These are phyloP conservation scores for Harlomillsia oculata DNA, from an alignment of 1,140 invertebrate genomes.

Conservation along the genomic window DNA sequence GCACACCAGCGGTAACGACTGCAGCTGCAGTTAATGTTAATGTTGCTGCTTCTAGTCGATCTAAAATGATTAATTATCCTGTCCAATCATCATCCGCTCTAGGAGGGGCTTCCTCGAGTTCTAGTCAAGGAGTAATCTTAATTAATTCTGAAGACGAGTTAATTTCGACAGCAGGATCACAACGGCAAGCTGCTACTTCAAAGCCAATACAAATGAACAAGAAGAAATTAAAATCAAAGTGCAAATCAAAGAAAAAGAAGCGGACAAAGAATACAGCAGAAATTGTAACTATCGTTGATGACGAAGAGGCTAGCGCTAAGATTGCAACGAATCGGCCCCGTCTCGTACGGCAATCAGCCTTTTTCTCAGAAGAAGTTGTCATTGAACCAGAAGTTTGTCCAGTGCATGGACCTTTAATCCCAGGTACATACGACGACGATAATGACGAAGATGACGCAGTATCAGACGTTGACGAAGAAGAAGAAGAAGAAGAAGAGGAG, in stretches of 20 bases:
- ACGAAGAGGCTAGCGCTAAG: constrained; percentile 32
- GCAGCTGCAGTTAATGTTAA: neutral
- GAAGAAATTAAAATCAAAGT: constrained; percentile 3
- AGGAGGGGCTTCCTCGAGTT: neutral
- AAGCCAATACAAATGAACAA: neutral
- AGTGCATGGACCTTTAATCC: constrained; percentile 26
- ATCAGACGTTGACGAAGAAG: constrained; percentile 15
- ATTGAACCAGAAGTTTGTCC: constrained; percentile 35
- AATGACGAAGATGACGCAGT: constrained; percentile 16
- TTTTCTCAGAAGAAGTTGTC: constrained; percentile 34
- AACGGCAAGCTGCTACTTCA: neutral
- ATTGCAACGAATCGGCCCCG: constrained; percentile 34
- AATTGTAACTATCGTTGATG: constrained; percentile 21
- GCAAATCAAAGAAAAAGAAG: neutral
- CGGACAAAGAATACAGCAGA: constrained; percentile 5
- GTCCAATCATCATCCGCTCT: neutral
- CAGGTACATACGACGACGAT: constrained; percentile 30
- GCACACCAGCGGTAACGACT: neutral
- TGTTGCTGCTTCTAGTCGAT: neutral
- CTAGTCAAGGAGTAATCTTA: neutral
- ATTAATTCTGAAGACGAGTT: constrained; percentile 11
- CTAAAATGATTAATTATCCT: neutral
- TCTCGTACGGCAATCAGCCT: constrained; percentile 30
- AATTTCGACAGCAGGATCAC: neutral
- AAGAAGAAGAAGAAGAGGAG: constrained; percentile 27